Evolutionary conservation across 2,888 invertebrate species (phyloP).

Genomic region (Cheilosia vulpina): DNA sequence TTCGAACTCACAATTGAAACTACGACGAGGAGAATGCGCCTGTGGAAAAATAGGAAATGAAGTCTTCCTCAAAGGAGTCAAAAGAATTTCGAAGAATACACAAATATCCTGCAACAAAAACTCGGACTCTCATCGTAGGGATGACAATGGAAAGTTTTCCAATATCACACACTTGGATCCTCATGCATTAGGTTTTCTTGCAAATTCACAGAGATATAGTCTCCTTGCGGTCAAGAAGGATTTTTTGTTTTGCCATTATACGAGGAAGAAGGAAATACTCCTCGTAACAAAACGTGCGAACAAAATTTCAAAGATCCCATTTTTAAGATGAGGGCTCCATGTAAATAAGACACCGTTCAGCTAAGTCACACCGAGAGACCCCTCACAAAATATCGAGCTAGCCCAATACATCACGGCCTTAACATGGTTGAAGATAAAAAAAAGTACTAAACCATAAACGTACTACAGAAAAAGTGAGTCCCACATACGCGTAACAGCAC

Average conservation of each 20-base stretch:
- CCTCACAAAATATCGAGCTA: too few relatives aligned
- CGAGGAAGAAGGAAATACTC: neutral
- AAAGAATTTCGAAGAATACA: slow-evolving; percentile 68
- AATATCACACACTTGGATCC: slow-evolving; percentile 40
- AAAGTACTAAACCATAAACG: neutral
- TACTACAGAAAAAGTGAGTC: neutral
- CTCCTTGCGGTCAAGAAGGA: slow-evolving; percentile 41
- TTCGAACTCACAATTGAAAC: slow-evolving; percentile 70
- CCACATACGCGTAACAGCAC: slow-evolving; percentile 5
- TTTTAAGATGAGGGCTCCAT: neutral
- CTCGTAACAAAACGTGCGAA: neutral
- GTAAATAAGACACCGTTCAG: neutral
- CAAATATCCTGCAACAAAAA: slow-evolving; percentile 58
- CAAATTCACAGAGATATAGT: slow-evolving; percentile 18
- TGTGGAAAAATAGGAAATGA: slow-evolving; percentile 74
- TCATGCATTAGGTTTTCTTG: slow-evolving; percentile 51
- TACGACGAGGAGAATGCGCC: slow-evolving; percentile 46
- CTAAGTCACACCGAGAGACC: neutral
- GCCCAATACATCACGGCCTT: too few relatives aligned
- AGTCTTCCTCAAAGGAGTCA: slow-evolving; percentile 71
- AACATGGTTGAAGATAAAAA: neutral
- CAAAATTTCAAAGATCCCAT: neutral
- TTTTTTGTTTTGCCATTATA: neutral
- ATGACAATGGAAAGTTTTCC: slow-evolving; percentile 65
- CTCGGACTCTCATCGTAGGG: slow-evolving; percentile 45